A percentile compares a stretch with the other conserved stretches of the same genome.
phyloP scores from a whole-genome alignment of 2,888 invertebrate genomes.

The Tenthredo notha region DNA sequence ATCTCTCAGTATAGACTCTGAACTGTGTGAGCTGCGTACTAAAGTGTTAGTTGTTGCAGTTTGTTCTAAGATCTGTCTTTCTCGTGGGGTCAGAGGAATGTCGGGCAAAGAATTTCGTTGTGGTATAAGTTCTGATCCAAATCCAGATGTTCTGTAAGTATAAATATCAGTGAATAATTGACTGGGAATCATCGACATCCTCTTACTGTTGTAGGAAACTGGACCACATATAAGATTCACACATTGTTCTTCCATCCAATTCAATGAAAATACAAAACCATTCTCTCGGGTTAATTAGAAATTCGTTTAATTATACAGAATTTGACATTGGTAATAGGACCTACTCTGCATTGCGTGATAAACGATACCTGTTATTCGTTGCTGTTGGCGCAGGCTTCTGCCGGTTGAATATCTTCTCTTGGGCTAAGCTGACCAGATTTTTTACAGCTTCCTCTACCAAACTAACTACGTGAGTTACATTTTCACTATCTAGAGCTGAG shows the following conservation, averaged over 20 bases:
- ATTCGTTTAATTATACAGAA: background rate
- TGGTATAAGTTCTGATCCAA: slow-evolving; percentile 74
- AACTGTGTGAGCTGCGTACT: slow-evolving; percentile 89
- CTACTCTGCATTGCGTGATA: background rate
- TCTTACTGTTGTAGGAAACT: background rate
- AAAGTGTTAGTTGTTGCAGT: slow-evolving; percentile 81
- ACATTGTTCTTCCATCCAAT: background rate
- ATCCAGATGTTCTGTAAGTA: slow-evolving; percentile 73
- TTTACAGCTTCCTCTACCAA: slow-evolving; percentile 88
- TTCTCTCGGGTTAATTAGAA: background rate
- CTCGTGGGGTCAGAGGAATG: slow-evolving; percentile 91
- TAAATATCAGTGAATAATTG: background rate
- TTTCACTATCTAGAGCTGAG: slow-evolving; percentile 83
- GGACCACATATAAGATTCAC: background rate
- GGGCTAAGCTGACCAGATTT: slow-evolving; percentile 89
- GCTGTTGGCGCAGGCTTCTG: slow-evolving; percentile 75
- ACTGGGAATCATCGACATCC: background rate
- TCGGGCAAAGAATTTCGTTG: slow-evolving; percentile 88
- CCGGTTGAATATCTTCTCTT: slow-evolving; percentile 88
- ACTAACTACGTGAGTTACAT: slow-evolving; percentile 85
- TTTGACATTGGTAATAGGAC: background rate
- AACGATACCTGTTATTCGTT: slow-evolving; percentile 72
- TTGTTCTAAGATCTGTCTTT: slow-evolving; percentile 84
- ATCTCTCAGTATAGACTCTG: slow-evolving; percentile 88
- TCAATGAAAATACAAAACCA: background rate